phyloP scores from a whole-genome alignment of 1,140 invertebrate genomes.

The Pseudomyrmex flavicornis region DNA sequence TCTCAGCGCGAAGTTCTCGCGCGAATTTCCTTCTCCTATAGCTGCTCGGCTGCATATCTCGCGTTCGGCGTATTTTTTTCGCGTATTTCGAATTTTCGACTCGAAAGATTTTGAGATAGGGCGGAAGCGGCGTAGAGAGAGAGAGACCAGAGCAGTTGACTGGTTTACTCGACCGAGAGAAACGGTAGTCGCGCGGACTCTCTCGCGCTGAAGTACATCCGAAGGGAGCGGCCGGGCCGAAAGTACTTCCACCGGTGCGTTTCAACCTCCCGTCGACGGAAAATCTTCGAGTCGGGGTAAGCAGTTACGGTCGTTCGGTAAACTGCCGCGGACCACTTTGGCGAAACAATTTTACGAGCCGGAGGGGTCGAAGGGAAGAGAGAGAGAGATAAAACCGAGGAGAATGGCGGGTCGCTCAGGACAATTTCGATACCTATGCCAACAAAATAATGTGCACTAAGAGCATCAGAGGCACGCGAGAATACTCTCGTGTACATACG shows the following conservation, averaged over 20 bases:
- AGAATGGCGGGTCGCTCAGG: background rate
- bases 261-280: slow-evolving; percentile 18
- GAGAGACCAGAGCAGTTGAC: background rate
- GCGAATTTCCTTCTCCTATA: slow-evolving; percentile 17
- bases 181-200: slow-evolving; percentile 50
- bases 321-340: slow-evolving; percentile 57
- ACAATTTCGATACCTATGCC: slow-evolving; percentile 20
- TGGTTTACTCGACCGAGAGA: slow-evolving; percentile 26
- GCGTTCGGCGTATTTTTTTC: background rate
- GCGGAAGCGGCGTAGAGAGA: background rate
- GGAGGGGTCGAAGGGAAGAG: slow-evolving; percentile 29
- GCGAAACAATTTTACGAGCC: slow-evolving; percentile 64
- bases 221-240: slow-evolving; percentile 1
- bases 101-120: background rate
- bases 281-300: slow-evolving; percentile 43
- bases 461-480: background rate
- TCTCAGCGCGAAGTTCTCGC: background rate
- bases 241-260: slow-evolving; percentile 16
- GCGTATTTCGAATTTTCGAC: slow-evolving; percentile 51
- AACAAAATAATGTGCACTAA: slow-evolving; percentile 32
- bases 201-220: slow-evolving; percentile 40
- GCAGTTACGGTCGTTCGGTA: slow-evolving; percentile 63
- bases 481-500: background rate
- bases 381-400: slow-evolving; percentile 32
- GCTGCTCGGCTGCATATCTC: slow-evolving; percentile 11